Evolutionary conservation across 2,888 invertebrate genomes (phyloP).

Genomic region (Perizoma affinitatum): DNA sequence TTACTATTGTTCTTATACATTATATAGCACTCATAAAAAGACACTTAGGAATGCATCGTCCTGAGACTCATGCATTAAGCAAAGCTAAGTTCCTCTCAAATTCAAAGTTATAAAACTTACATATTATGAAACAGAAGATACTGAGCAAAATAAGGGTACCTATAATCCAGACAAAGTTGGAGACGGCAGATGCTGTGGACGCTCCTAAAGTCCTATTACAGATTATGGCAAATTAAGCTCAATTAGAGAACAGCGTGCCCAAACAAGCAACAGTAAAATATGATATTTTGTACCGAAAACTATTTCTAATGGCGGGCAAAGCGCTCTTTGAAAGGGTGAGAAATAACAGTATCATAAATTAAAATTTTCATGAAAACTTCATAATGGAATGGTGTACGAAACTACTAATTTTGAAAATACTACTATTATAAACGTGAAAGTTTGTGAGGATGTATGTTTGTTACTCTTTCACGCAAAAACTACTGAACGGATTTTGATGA

Average conservation of each 20-base stretch:
- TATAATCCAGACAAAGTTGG: slow-evolving; percentile 18
- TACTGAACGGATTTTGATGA: too few relatives aligned
- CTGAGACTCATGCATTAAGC: too few relatives aligned
- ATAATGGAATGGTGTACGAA: slow-evolving; percentile 10
- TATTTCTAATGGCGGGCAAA: slow-evolving; percentile 27
- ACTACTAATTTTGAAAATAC: slow-evolving; percentile 4
- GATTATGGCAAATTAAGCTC: slow-evolving; percentile 35
- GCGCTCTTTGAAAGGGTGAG: slow-evolving; percentile 28
- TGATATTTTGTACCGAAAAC: slow-evolving; percentile 29
- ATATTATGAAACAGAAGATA: slow-evolving; percentile 19
- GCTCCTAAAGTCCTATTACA: slow-evolving; percentile 30
- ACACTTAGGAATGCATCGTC: too few relatives aligned
- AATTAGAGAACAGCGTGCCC: slow-evolving; percentile 37
- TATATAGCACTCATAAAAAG: too few relatives aligned
- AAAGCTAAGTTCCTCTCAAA: slow-evolving; percentile 2
- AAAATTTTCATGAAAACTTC: slow-evolving; percentile 22
- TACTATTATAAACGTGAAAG: too few relatives aligned
- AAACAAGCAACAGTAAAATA: slow-evolving; percentile 25
- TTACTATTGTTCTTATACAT: too few relatives aligned
- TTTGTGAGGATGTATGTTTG: too few relatives aligned
- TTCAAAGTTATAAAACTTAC: slow-evolving; percentile 22
- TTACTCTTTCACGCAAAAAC: too few relatives aligned
- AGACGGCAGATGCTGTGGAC: slow-evolving; percentile 34
- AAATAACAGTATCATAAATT: slow-evolving; percentile 21
- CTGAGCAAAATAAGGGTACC: slow-evolving; percentile 29